phyloP scores from a whole-genome alignment of 2,888 invertebrate genomes.

The Brenthis daphne region DNA sequence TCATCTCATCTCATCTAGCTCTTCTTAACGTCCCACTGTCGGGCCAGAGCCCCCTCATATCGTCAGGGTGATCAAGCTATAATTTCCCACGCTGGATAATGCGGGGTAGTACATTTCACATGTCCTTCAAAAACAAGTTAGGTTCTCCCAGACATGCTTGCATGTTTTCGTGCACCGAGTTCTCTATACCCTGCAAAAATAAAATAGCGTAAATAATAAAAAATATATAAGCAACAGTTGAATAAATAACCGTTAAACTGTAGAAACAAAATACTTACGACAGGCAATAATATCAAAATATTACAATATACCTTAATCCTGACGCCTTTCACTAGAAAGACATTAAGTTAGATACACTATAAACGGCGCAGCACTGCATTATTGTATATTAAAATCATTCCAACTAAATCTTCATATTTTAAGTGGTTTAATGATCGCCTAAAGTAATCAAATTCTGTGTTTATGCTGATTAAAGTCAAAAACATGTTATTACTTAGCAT shows the following conservation, averaged over 20 bases:
- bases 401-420: conserved; percentile 39
- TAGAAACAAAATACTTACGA: conserved; percentile 34
- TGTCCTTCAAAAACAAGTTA: too few species aligned
- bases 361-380: conserved; percentile 35
- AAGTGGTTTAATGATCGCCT: conserved; percentile 36
- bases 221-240: not conserved
- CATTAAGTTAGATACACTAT: conserved; percentile 34
- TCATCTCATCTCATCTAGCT: too few species aligned
- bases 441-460: conserved; percentile 36
- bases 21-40: too few species aligned
- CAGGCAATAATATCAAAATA: conserved; percentile 34
- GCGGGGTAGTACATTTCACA: too few species aligned
- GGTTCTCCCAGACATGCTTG: too few species aligned
- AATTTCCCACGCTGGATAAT: not conserved
- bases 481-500: conserved; percentile 28
- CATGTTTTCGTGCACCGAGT: too few species aligned
- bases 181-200: too few species aligned
- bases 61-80: not conserved
- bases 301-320: conserved; percentile 30
- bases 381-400: conserved; percentile 36
- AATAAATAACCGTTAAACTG: conserved; percentile 19
- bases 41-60: not conserved
- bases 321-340: conserved; percentile 39
- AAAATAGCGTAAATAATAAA: not conserved
- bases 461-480: conserved; percentile 40